Conservation (phyloP, 2,797 vertebrate species). For the Neomorphus geoffroyi region DNA sequence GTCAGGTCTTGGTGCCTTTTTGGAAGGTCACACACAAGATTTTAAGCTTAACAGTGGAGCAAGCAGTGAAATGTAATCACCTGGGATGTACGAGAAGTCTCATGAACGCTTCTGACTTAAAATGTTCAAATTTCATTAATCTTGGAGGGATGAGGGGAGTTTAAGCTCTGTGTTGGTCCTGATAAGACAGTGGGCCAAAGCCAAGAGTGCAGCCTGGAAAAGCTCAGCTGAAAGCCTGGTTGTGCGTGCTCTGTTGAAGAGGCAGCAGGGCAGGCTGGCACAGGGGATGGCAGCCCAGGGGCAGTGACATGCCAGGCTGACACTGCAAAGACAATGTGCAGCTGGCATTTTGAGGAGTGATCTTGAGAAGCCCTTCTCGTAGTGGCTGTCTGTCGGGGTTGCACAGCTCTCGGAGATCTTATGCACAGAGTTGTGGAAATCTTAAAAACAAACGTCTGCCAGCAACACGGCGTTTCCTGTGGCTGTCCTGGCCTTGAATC, state of each 20-base stretch:
- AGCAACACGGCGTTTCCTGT: constrained; percentile 22
- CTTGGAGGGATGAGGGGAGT: not conserved
- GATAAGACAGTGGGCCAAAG: not conserved
- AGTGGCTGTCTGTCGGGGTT: not conserved
- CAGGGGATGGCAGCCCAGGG: not conserved
- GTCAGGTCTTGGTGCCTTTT: not conserved
- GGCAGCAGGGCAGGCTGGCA: not conserved
- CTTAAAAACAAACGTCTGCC: constrained; percentile 8
- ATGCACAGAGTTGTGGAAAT: not conserved
- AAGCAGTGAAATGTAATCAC: not conserved
- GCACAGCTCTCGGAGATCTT: not conserved
- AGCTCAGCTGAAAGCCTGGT: not conserved
- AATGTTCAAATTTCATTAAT: not conserved
- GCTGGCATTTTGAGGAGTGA: not conserved
- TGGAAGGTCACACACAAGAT: not conserved
- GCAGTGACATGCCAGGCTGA: not conserved
- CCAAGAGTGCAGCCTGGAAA: not conserved
- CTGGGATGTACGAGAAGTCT: not conserved
- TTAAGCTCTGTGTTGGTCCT: not conserved
- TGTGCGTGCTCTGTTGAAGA: not conserved
- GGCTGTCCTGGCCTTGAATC: not conserved
- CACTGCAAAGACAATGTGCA: not conserved
- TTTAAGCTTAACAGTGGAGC: not conserved
- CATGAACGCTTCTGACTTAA: not conserved
- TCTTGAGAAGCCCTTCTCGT: not conserved